Conservation (phyloP, 2,888 invertebrate genomes). For the Dicycla oo region DNA sequence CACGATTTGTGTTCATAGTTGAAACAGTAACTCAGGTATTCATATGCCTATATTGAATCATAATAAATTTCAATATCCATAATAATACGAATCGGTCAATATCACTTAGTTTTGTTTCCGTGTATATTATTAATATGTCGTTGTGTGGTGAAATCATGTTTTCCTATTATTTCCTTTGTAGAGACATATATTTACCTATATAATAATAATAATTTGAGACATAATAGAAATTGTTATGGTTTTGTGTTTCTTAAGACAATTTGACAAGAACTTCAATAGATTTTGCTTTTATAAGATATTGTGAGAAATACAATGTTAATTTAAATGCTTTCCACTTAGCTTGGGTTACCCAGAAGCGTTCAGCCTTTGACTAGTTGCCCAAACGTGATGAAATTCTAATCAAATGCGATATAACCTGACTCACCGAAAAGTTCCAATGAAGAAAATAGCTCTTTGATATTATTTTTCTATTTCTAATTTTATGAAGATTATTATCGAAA, state of each 20-base stretch:
- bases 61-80: constrained; percentile 85
- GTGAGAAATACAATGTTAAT: constrained; percentile 67
- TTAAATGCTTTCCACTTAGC: constrained; percentile 61
- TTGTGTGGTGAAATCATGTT: constrained; percentile 87
- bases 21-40: constrained; percentile 84
- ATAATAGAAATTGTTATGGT: constrained; percentile 82
- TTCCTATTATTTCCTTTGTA: constrained; percentile 80
- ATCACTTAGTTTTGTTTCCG: constrained; percentile 75
- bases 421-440: constrained; percentile 86
- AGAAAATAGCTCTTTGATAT: constrained; percentile 88
- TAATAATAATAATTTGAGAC: constrained; percentile 84
- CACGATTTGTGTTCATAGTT: constrained; percentile 89
- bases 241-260: constrained; percentile 80
- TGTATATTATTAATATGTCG: constrained; percentile 71
- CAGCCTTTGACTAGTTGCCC: constrained; percentile 70
- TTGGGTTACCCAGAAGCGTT: constrained; percentile 61
- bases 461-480: constrained; percentile 91
- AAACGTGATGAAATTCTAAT: constrained; percentile 70
- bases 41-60: constrained; percentile 77
- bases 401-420: constrained; percentile 76
- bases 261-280: constrained; percentile 73
- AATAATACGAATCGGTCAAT: constrained; percentile 78
- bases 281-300: constrained; percentile 77
- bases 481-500: constrained; percentile 87
- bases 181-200: constrained; percentile 76